Evolutionary conservation across 2,797 vertebrate genomes (phyloP), one percentile per base, ranked within the genome.

Genomic region (Sebastiscus tertius): DNA sequence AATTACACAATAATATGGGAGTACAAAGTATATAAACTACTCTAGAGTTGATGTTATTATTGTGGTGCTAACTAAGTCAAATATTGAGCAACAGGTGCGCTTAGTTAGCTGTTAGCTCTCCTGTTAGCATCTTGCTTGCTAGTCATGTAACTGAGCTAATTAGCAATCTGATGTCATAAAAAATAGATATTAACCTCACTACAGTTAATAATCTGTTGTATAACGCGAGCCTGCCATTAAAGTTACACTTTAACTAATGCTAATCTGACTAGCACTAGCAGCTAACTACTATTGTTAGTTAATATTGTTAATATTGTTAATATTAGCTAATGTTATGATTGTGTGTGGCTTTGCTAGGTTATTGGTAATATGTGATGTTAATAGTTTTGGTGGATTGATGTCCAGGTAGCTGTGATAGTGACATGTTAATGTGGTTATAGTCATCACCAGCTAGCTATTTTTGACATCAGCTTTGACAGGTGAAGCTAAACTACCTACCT

Each of bases 11-110:
- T 31, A 24, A n/a, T 2, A 52, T 34, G 2, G 52, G 3, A 12
- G 11, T 7, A 2, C 16, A 16, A 26, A 13, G 7, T 0, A 8
- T 3, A 61, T 5, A 14, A 49, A 14, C 16, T n/a, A 31, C 10
- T 6, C 1, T 4, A 10, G 1, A 0, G 6, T 16, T 34, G 8
- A 8, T 36, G 14, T 61, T 13, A 1, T 65, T 27, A 26, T 10
- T 54, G 2, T 27, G 11, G 3, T 42, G 39, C 13, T 14, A 6
- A 16, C 22, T 24, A 31, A 29, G 22, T 52, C 22, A 42, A 78
- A 64, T 39, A 39, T 8, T 58, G 34, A 68, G 9, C 79, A 89
- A 85, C 91, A 94, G 89, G 90, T 94, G 90, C 77, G 79, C 77
- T 83, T 71, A 34, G 22, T 79, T 80, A 66, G 80, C 63, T 42